Conservation (phyloP, 2,888 invertebrate genomes). For the Willowsia nigromaculata region DNA sequence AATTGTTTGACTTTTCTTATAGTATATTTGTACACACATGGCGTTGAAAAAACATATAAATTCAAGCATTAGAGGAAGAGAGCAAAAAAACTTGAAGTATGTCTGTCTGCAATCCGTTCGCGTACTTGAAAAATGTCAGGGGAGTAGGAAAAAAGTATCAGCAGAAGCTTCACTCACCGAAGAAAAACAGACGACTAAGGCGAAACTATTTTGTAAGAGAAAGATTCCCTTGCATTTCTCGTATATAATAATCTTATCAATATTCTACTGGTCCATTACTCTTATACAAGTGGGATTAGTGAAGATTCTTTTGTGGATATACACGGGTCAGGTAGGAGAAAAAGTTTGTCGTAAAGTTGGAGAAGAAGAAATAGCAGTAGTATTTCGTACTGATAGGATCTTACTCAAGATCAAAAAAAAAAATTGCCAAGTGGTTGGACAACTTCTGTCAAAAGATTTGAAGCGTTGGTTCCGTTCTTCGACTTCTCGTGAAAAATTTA, state of each 20-base stretch:
- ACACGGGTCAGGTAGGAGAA: neutral
- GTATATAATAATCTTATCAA: neutral
- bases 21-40: neutral
- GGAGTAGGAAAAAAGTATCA: neutral
- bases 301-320: neutral
- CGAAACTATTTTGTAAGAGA: conserved; percentile 27
- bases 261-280: neutral
- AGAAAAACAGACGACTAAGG: neutral
- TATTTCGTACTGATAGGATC: neutral
- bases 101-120: neutral
- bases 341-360: neutral
- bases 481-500: conserved; percentile 26
- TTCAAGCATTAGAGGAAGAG: neutral
- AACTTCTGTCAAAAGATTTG: conserved; percentile 58
- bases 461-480: conserved; percentile 63
- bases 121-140: conserved; percentile 14
- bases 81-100: neutral
- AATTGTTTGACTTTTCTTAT: neutral
- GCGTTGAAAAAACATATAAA: neutral
- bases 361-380: neutral
- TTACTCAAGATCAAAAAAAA: neutral
- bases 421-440: conserved; percentile 73
- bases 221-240: conserved; percentile 6
- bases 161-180: neutral
- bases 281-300: neutral